Evolutionary conservation across 2,888 invertebrate species (phyloP), one percentile per base, ranked within the genome.

Genomic region (Temnothorax unifasciatus): DNA sequence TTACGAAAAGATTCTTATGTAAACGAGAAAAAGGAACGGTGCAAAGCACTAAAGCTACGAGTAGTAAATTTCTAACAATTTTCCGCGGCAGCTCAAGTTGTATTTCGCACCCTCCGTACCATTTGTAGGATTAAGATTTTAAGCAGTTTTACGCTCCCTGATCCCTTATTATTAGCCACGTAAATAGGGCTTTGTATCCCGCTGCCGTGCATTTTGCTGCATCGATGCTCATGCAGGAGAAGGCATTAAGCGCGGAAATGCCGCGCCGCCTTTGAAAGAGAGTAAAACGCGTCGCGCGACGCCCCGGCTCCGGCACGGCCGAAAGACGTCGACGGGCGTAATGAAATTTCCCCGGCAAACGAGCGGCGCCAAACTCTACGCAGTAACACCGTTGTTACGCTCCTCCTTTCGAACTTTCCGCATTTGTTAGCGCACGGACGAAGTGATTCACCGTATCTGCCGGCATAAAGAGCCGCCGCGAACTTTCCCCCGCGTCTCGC

Each of bases 331-430:
- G 41, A 41, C 71, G 69, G 57, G 71, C 29, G 79, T 81, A 74
- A 81, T 81, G 79, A 81, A 81, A 81, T 59, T 73, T 81, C 47
- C 21, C 15, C 47, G 34, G 79, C 74, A 81, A 81, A 81, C 59
- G 79, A 73, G 79, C 79, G 79, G 21, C 75, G 59, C 79, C 59
- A 59, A 81, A 81, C 79, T 81, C 74, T 50, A 74, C 79, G 79
- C 74, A 25, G 79, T 52, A 77, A 79, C 61, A 63, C 41, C 63
- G 44, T 82, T 77, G 79, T 76, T 82, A 50, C 79, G 57, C 61
- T 52, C n/a, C 25, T 82, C 86, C 76, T 81, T 71, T 54, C 71
- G 52, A 85, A 71, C 86, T 89, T 88, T 90, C 88, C 83, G 76
- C 81, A 84, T 85, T 75, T 73, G 68, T 83, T 81, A 81, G 66